phyloP scores from a whole-genome alignment of 2,888 invertebrate genomes.

The Sinhomidia bicolor region DNA sequence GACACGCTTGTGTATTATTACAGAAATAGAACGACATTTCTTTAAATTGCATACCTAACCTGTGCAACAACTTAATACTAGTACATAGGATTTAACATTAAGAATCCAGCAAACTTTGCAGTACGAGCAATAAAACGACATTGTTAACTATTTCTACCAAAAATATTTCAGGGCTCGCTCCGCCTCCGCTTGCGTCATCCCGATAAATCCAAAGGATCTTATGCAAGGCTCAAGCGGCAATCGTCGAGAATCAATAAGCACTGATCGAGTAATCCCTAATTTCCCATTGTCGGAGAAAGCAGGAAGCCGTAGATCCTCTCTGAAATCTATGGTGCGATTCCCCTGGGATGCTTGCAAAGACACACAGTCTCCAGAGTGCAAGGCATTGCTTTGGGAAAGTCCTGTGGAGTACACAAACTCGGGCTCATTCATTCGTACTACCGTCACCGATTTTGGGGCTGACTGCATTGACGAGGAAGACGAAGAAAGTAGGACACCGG shows the following conservation, averaged over 20 bases:
- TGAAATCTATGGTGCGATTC: constrained; percentile 71
- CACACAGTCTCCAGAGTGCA: constrained; percentile 61
- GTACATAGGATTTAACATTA: no score
- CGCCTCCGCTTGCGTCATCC: constrained; percentile 78
- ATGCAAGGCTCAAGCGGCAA: constrained; percentile 60
- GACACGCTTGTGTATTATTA: no score
- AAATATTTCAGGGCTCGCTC: constrained; percentile 76
- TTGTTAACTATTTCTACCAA: background rate
- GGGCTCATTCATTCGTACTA: constrained; percentile 72
- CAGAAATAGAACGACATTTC: no score
- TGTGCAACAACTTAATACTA: no score
- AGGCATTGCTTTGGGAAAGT: constrained; percentile 62
- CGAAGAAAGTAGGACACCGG: constrained; percentile 67
- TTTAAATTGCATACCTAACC: no score
- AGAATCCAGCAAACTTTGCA: no score
- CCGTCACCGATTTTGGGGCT: constrained; percentile 69
- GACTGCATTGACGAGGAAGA: constrained; percentile 75
- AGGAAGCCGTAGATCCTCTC: constrained; percentile 72
- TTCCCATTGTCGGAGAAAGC: constrained; percentile 64
- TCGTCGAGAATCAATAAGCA: constrained; percentile 74
- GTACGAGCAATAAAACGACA: background rate
- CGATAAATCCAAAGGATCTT: constrained; percentile 73
- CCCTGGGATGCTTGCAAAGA: constrained; percentile 70
- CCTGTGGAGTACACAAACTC: constrained; percentile 67
- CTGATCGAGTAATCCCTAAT: constrained; percentile 67